A percentile compares a stretch with the other conserved stretches of the same genome.
These are phyloP conservation scores for Xestia c-nigrum DNA, from an alignment of 2,888 invertebrate genomes.

Conservation along the genomic window DNA sequence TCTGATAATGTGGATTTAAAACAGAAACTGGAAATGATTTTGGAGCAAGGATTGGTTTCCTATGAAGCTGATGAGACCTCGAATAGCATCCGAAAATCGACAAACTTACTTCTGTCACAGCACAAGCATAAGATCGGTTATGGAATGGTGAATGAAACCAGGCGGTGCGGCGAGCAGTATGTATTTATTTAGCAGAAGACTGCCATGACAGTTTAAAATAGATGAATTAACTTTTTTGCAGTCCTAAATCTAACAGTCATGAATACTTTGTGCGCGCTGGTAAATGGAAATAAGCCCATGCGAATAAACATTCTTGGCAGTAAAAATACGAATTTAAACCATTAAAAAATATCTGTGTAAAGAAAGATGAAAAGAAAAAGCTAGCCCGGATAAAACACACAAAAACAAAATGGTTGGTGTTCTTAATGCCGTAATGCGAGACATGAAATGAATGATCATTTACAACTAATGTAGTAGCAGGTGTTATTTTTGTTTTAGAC, in stretches of 20 bases:
- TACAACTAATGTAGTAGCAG: not conserved
- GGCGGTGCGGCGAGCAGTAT: not conserved
- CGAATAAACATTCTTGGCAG: not conserved
- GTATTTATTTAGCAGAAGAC: conserved; percentile 12
- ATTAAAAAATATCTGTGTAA: no score
- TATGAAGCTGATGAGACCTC: not conserved
- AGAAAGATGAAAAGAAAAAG: no score
- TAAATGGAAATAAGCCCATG: not conserved
- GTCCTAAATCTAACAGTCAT: not conserved
- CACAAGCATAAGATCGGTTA: not conserved
- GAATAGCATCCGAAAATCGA: not conserved
- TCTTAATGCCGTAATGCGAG: not conserved
- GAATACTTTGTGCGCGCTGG: not conserved
- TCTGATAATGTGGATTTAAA: conserved; percentile 1
- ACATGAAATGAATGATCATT: conserved; percentile 1
- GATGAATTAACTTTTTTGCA: conserved; percentile 7
- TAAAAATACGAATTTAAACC: not conserved
- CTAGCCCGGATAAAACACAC: no score
- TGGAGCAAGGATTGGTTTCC: not conserved
- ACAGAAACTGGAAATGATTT: not conserved
- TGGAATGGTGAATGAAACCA: conserved; percentile 21
- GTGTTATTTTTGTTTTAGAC: conserved; percentile 8
- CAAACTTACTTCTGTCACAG: not conserved
- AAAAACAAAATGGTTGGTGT: no score
- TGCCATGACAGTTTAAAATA: conserved; percentile 11